Evolutionary conservation across 2,888 invertebrate species (phyloP).

Genomic region (Troides aeacus): DNA sequence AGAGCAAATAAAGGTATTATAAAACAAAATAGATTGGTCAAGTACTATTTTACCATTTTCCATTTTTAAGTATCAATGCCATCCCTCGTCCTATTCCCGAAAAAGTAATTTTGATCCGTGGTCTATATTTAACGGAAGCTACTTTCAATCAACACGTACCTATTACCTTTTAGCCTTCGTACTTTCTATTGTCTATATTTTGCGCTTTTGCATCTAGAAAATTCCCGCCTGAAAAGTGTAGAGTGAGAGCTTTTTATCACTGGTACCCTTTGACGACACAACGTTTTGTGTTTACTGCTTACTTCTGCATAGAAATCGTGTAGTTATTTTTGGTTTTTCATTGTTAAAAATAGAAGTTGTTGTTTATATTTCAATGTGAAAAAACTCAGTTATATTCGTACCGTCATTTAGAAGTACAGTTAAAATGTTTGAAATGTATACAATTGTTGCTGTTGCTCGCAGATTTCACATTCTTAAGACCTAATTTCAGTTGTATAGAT

Average conservation of each 20-base stretch:
- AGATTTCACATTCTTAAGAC: no score
- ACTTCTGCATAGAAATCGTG: conserved; percentile 11
- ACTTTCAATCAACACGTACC: conserved; percentile 21
- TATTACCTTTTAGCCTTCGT: conserved; percentile 13
- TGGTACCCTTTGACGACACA: conserved; percentile 18
- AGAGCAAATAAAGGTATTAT: no score
- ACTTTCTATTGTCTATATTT: conserved; percentile 13
- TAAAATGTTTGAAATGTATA: not conserved
- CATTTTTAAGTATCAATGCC: not conserved
- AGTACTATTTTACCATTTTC: not conserved
- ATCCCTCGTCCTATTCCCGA: not conserved
- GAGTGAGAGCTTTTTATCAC: conserved; percentile 20
- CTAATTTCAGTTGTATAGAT: no score
- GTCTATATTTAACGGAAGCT: conserved; percentile 3
- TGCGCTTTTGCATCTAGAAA: conserved; percentile 17
- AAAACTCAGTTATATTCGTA: not conserved
- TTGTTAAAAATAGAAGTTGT: not conserved
- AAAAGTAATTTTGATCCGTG: conserved; percentile 1
- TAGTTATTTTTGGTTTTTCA: conserved; percentile 15
- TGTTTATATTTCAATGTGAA: not conserved
- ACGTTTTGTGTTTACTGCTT: conserved; percentile 12
- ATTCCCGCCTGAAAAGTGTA: conserved; percentile 11
- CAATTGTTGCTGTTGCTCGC: no score
- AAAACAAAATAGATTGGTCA: no score
- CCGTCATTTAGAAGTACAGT: not conserved